A percentile compares a stretch with the other conserved stretches of the same genome.
phyloP scores from a whole-genome alignment of 1,140 invertebrate genomes.

The Musca domestica region DNA sequence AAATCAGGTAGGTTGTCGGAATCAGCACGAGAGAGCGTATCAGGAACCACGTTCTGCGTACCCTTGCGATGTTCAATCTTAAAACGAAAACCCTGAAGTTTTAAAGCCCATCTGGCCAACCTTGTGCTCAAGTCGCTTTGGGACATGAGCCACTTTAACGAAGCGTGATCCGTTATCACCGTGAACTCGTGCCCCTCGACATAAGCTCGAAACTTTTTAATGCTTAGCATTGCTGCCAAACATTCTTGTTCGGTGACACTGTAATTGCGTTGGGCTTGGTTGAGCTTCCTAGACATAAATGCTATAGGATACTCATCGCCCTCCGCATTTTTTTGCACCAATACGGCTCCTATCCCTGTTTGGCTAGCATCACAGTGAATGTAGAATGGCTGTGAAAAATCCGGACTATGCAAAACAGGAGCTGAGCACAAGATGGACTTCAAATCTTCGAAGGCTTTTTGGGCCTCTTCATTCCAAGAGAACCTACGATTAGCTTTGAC shows the following conservation, averaged over 20 bases:
- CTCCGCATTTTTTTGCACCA: background rate
- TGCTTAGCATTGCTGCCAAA: background rate
- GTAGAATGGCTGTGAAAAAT: too few relatives aligned
- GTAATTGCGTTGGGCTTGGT: too few relatives aligned
- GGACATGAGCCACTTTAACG: slow-evolving; percentile 34
- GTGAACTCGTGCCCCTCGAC: slow-evolving; percentile 51
- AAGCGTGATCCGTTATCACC: too few relatives aligned
- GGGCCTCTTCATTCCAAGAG: background rate
- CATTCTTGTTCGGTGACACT: too few relatives aligned
- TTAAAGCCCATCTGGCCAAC: slow-evolving; percentile 42
- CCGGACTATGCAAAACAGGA: background rate
- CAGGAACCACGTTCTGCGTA: slow-evolving; percentile 41
- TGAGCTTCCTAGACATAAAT: too few relatives aligned
- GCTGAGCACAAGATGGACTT: background rate
- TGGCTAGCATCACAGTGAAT: background rate
- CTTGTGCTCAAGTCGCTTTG: slow-evolving; percentile 35
- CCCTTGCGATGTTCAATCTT: slow-evolving; percentile 51
- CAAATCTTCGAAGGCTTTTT: background rate
- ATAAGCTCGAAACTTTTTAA: slow-evolving; percentile 54
- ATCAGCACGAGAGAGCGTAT: slow-evolving; percentile 38
- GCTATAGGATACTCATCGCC: too few relatives aligned
- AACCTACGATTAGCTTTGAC: background rate
- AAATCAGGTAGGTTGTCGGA: background rate
- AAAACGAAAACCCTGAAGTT: slow-evolving; percentile 34
- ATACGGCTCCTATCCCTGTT: background rate